Percentiles rank a stretch among this genome's conserved stretches.
Conservation (phyloP, 2,888 invertebrate genomes). For the Drosophila limbata region DNA sequence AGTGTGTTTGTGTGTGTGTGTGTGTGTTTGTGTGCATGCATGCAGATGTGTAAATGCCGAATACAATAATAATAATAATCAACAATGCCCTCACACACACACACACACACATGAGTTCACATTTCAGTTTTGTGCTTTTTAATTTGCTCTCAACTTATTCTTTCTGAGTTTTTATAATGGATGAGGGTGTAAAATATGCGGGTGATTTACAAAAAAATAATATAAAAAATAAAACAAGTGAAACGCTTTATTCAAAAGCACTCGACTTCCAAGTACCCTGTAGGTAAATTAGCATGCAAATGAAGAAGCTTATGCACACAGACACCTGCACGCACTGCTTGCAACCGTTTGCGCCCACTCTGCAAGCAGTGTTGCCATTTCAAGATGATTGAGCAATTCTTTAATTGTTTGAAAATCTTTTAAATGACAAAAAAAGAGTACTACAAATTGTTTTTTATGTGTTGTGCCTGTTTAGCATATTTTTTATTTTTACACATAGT, state of each 20-base stretch:
- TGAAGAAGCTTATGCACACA: too few species aligned
- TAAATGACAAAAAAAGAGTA: too few species aligned
- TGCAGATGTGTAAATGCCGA: constrained; percentile 69
- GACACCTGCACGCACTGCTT: too few species aligned
- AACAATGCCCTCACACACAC: constrained; percentile 62
- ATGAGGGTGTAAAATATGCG: constrained; percentile 53
- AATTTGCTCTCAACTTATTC: constrained; percentile 60
- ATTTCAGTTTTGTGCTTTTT: constrained; percentile 59
- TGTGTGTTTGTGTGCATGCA: constrained; percentile 10
- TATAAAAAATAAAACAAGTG: neutral
- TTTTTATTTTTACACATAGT: too few species aligned
- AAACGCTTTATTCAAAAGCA: neutral
- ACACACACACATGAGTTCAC: constrained; percentile 43
- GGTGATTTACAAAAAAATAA: constrained; percentile 30
- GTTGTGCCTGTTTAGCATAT: too few species aligned
- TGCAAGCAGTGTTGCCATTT: too few species aligned
- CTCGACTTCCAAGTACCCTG: neutral
- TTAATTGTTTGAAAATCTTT: neutral
- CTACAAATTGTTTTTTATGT: too few species aligned
- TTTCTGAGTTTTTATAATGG: constrained; percentile 37
- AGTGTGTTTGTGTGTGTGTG: constrained; percentile 5
- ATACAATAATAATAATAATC: constrained; percentile 78
- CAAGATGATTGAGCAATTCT: too few species aligned
- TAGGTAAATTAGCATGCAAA: neutral
- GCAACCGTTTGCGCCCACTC: neutral